Conservation (phyloP, 2,888 invertebrate genomes). For the Orthosia gracilis region DNA sequence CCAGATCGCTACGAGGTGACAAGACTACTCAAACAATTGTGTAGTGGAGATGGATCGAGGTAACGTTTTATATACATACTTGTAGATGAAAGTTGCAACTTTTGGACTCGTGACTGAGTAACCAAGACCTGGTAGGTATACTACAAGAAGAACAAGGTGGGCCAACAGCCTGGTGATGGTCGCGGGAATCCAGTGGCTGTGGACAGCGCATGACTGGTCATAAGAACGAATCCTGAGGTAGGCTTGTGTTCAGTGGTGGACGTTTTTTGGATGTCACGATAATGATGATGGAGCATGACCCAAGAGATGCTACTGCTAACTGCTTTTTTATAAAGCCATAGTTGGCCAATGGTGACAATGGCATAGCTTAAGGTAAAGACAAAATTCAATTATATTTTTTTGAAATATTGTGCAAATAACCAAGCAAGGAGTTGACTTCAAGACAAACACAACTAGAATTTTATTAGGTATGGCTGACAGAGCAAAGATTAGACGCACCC, state of each 20-base stretch:
- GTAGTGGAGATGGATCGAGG: slow-evolving; percentile 80
- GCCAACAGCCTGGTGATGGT: background rate
- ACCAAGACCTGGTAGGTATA: background rate
- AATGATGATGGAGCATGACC: background rate
- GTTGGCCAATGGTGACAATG: background rate
- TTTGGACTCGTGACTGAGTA: too few species aligned
- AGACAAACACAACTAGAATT: slow-evolving; percentile 27
- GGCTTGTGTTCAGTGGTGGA: background rate
- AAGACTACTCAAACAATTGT: slow-evolving; percentile 80
- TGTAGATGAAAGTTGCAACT: too few species aligned
- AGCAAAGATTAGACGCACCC: slow-evolving; percentile 47
- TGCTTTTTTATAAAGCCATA: background rate
- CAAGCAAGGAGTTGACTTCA: background rate
- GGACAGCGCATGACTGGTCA: background rate
- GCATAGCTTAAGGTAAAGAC: background rate
- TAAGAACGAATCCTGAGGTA: background rate
- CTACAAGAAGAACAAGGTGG: background rate
- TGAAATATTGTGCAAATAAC: background rate
- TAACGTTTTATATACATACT: slow-evolving; percentile 53
- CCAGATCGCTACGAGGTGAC: slow-evolving; percentile 77
- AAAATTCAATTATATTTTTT: background rate
- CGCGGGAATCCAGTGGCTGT: background rate
- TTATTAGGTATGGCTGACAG: slow-evolving; percentile 39
- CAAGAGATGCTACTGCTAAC: background rate
- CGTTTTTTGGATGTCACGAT: background rate